Evolutionary conservation across 2,113 vertebrate species (phyloP).

Genomic region (Chascanopsetta lugubris): DNA sequence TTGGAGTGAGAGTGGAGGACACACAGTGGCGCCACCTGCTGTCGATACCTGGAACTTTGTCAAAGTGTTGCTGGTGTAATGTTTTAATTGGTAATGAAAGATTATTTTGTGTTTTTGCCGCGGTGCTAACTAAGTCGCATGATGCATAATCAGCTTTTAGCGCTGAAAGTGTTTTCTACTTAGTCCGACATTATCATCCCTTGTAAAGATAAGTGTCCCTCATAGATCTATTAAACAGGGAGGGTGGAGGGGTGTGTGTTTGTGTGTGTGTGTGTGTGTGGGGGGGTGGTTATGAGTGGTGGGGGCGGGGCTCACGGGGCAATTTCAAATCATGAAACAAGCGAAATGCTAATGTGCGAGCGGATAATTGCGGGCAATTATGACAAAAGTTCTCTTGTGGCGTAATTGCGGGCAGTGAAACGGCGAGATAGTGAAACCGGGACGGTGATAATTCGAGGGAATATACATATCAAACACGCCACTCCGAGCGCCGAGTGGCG

Average conservation of each 20-base stretch:
- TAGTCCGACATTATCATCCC: slow-evolving; percentile 44
- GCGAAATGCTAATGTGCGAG: slow-evolving; percentile 75
- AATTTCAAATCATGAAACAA: slow-evolving; percentile 69
- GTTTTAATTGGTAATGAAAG: too few relatives aligned
- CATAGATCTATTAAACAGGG: slow-evolving; percentile 45
- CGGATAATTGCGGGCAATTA: slow-evolving; percentile 79
- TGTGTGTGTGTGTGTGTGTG: too few relatives aligned
- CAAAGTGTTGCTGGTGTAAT: too few relatives aligned
- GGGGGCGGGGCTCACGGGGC: slow-evolving; percentile 29
- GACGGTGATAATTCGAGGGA: slow-evolving; percentile 60
- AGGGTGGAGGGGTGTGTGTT: too few relatives aligned
- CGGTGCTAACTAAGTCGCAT: too few relatives aligned
- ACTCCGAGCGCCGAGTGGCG: slow-evolving; percentile 44
- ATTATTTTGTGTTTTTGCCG: too few relatives aligned
- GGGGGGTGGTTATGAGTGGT: too few relatives aligned
- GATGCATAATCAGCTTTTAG: slow-evolving; percentile 15
- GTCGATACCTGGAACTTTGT: too few relatives aligned
- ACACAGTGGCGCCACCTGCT: too few relatives aligned
- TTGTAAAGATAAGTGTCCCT: slow-evolving; percentile 54
- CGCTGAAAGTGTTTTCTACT: slow-evolving; percentile 46
- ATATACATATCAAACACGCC: slow-evolving; percentile 75
- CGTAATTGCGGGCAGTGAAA: slow-evolving; percentile 76
- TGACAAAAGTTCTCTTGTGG: slow-evolving; percentile 70
- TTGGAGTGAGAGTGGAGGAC: too few relatives aligned
- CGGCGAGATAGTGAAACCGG: slow-evolving; percentile 61